Percentiles rank a stretch among this genome's conserved stretches.
Evolutionary conservation across 1,140 invertebrate species (phyloP).

Genomic region (Neodiprion virginianus): DNA sequence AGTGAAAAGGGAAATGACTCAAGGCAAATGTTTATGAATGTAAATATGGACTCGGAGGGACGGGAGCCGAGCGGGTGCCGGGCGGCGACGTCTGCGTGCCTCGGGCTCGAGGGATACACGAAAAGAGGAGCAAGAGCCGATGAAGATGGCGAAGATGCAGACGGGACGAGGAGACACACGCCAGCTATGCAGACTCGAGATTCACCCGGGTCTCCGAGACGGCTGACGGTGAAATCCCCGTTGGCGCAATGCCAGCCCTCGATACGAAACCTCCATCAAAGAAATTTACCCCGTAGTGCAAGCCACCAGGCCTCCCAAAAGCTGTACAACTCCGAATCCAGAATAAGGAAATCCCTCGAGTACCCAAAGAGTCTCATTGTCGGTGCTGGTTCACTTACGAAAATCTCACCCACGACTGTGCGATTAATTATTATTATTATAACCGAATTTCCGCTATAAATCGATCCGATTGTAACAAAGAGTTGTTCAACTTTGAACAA

Average conservation of each 20-base stretch:
- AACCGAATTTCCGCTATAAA: too few relatives aligned
- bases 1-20: constrained; percentile 4
- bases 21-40: constrained; percentile 7
- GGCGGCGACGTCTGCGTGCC: background rate
- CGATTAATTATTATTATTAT: too few relatives aligned
- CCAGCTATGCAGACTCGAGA: background rate
- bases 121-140: background rate
- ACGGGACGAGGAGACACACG: constrained; percentile 3
- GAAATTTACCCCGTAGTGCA: too few relatives aligned
- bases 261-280: background rate
- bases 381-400: too few relatives aligned
- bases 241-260: background rate
- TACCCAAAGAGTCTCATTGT: too few relatives aligned
- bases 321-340: constrained; percentile 5
- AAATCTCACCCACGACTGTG: too few relatives aligned
- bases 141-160: background rate
- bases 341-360: constrained; percentile 8
- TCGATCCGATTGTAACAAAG: too few relatives aligned
- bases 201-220: background rate
- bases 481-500: too few relatives aligned
- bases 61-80: background rate
- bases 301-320: constrained; percentile 1
- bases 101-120: background rate
- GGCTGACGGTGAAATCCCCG: constrained; percentile 5
- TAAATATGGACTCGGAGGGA: constrained; percentile 4